Conservation (phyloP, 2,888 invertebrate species). For the Stomorhina lunata region DNA sequence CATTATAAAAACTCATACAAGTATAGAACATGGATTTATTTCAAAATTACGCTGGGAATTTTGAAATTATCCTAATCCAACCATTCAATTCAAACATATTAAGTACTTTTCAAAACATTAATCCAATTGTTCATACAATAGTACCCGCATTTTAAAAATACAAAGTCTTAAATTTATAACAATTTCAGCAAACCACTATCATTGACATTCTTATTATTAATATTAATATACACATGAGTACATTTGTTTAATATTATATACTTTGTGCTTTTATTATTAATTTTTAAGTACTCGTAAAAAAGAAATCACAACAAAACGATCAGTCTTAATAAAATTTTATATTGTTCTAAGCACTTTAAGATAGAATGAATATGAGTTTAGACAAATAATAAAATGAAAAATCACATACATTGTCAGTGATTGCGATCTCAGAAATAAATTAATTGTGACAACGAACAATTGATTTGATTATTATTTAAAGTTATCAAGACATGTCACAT, state of each 20-base stretch:
- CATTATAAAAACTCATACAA: not conserved
- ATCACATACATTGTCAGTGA: slow-evolving; percentile 13
- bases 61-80: not conserved
- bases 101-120: slow-evolving; percentile 5
- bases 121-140: slow-evolving; percentile 29
- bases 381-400: not conserved
- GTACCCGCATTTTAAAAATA: slow-evolving; percentile 48
- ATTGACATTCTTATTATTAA: not conserved
- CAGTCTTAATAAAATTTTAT: slow-evolving; percentile 58
- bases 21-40: not conserved
- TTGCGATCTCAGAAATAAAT: slow-evolving; percentile 73
- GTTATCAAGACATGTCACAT: slow-evolving; percentile 56
- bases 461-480: slow-evolving; percentile 71
- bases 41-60: slow-evolving; percentile 8
- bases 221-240: not conserved
- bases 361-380: slow-evolving; percentile 24
- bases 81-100: not conserved
- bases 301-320: slow-evolving; percentile 63
- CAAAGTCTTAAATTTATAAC: slow-evolving; percentile 5
- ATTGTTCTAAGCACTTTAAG: slow-evolving; percentile 15
- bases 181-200: slow-evolving; percentile 28
- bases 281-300: slow-evolving; percentile 34
- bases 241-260: not conserved
- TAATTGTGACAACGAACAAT: slow-evolving; percentile 78
- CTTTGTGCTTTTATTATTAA: not conserved